A percentile compares a stretch with the other conserved stretches of the same genome.
Evolutionary conservation across 35 echinoderm and acorn worm species (phyloP).

Genomic region (Stichopus chloronotus): DNA sequence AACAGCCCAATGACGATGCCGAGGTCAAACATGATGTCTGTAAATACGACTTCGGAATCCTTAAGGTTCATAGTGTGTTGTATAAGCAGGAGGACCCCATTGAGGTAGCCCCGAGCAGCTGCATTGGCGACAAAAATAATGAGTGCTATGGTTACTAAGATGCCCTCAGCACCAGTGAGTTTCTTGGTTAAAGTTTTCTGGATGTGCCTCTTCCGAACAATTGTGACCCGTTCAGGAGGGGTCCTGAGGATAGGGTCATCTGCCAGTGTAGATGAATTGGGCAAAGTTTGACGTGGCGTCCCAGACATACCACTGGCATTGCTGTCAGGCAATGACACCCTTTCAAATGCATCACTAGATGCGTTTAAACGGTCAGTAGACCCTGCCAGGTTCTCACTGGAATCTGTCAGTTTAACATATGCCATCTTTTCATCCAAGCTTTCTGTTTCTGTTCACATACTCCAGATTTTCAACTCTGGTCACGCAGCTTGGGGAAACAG

Average conservation of each 20-base stretch:
- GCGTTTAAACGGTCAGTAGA: conserved; percentile 26
- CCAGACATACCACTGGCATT: not conserved
- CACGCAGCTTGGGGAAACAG: too few relatives aligned
- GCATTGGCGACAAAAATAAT: conserved; percentile 37
- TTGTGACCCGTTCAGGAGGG: conserved; percentile 17
- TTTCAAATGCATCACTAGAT: conserved; percentile 1
- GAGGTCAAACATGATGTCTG: conserved; percentile 60
- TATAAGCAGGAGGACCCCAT: conserved; percentile 50
- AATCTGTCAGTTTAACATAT: conserved; percentile 35
- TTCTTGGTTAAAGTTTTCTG: conserved; percentile 21
- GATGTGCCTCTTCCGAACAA: conserved; percentile 37
- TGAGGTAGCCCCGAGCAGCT: conserved; percentile 43
- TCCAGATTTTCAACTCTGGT: too few relatives aligned
- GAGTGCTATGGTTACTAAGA: not conserved
- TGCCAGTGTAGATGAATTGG: not conserved
- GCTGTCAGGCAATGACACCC: conserved; percentile 25
- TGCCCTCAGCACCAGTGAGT: not conserved
- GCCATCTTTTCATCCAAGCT: conserved; percentile 6
- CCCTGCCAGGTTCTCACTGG: conserved; percentile 12
- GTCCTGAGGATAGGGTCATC: conserved; percentile 49
- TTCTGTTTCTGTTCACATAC: too few relatives aligned
- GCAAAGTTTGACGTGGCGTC: not conserved
- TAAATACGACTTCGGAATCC: conserved; percentile 43
- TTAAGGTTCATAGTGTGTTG: conserved; percentile 54
- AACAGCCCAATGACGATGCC: conserved; percentile 46